These are phyloP conservation scores for Conomelus anceps DNA, from an alignment of 2,888 invertebrate genomes.

Conservation along the genomic window DNA sequence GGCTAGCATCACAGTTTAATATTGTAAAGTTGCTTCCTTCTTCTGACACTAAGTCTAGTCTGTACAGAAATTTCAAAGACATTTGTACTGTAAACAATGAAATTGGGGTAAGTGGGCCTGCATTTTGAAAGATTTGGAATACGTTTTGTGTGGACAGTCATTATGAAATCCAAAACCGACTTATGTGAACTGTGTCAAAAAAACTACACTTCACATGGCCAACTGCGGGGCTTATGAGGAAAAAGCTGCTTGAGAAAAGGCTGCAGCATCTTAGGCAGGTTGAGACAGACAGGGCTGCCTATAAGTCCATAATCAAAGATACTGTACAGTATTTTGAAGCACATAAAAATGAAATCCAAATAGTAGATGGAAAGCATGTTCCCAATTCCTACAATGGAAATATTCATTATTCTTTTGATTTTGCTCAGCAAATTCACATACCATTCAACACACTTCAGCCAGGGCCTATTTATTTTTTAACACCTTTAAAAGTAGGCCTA, in stretches of 20 bases:
- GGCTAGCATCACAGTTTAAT: not conserved
- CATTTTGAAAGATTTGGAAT: slow-evolving; percentile 6
- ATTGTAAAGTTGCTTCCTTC: slow-evolving; percentile 3
- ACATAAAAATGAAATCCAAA: not conserved
- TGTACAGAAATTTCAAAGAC: slow-evolving; percentile 6
- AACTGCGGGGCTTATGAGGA: slow-evolving; percentile 6
- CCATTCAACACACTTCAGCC: slow-evolving; percentile 9
- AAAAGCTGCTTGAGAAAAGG: slow-evolving; percentile 4
- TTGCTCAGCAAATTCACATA: slow-evolving; percentile 17
- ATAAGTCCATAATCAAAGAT: slow-evolving; percentile 4
- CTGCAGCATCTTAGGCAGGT: not conserved
- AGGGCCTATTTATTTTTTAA: slow-evolving; percentile 17
- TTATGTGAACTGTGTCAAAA: slow-evolving; percentile 11
- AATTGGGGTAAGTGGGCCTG: not conserved
- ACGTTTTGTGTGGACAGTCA: slow-evolving; percentile 6
- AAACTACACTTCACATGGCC: not conserved
- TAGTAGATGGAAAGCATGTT: not conserved
- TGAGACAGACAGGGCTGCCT: not conserved
- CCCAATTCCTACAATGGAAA: slow-evolving; percentile 13
- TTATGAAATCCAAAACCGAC: slow-evolving; percentile 15
- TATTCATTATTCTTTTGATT: slow-evolving; percentile 16
- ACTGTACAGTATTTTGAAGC: not conserved
- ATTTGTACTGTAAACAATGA: not conserved
- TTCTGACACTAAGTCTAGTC: not conserved
- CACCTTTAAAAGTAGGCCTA: slow-evolving; percentile 13